Evolutionary conservation across 2,797 vertebrate genomes (phyloP).

Genomic region (Caiman crocodilus): DNA sequence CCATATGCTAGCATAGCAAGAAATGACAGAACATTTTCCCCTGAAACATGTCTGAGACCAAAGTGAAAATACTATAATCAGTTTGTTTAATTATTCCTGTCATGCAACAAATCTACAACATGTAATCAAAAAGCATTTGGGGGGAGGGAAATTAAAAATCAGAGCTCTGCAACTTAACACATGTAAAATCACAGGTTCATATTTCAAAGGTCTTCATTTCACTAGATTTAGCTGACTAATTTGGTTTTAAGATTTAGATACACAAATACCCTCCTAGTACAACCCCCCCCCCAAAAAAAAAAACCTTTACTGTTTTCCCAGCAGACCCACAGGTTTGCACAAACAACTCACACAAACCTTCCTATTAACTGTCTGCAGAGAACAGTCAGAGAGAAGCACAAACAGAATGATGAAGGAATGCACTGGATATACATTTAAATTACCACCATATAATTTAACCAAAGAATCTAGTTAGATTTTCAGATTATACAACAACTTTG

Average conservation of each 20-base stretch:
- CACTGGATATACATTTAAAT: neutral
- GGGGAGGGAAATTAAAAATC: constrained; percentile 41
- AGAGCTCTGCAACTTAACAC: neutral
- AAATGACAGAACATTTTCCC: no score
- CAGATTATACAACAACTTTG: neutral
- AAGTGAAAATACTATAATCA: constrained; percentile 49
- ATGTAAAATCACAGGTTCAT: neutral
- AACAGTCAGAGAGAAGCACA: neutral
- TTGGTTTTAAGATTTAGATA: constrained; percentile 11
- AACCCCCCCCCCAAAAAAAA: neutral
- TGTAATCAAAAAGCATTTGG: constrained; percentile 60
- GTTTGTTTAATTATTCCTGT: constrained; percentile 49
- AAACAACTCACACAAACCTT: neutral
- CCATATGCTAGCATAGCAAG: neutral
- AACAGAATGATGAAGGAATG: neutral
- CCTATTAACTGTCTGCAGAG: neutral
- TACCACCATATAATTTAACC: neutral
- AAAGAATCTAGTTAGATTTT: neutral
- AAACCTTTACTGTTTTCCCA: neutral
- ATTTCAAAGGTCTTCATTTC: constrained; percentile 8
- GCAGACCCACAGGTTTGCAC: neutral
- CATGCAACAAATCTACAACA: constrained; percentile 32
- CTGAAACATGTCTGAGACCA: constrained; percentile 19
- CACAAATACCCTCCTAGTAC: neutral
- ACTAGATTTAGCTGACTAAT: neutral